A percentile compares a stretch with the other conserved stretches of the same genome.
These are phyloP conservation scores for Xanthia icteritia DNA, from an alignment of 2,888 invertebrate species.

Conservation along the genomic window DNA sequence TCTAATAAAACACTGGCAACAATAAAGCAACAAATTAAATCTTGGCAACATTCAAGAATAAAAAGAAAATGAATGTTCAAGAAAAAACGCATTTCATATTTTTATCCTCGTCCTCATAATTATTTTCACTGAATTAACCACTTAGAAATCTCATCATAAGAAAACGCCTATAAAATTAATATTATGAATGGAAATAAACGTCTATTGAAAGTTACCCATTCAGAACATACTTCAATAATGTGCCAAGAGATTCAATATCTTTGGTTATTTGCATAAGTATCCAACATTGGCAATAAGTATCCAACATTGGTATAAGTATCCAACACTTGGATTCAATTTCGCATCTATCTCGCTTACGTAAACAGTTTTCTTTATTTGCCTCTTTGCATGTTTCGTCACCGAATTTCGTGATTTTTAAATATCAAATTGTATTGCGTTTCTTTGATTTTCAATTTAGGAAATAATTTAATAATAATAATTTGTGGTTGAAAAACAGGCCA, in stretches of 20 bases:
- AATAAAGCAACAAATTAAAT: slow-evolving; percentile 19
- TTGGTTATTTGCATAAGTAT: slow-evolving; percentile 50
- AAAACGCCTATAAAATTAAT: slow-evolving; percentile 39
- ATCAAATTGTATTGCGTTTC: slow-evolving; percentile 1
- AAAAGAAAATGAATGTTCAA: neutral
- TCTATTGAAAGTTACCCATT: slow-evolving; percentile 46
- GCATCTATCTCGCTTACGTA: slow-evolving; percentile 3
- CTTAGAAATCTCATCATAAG: slow-evolving; percentile 30
- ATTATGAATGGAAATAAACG: slow-evolving; percentile 47
- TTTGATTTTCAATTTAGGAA: neutral
- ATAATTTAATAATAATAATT: no score
- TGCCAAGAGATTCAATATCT: slow-evolving; percentile 56
- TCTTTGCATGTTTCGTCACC: neutral
- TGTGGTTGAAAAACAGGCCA: neutral
- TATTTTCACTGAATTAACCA: slow-evolving; percentile 25
- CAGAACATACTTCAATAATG: slow-evolving; percentile 41
- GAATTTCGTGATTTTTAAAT: slow-evolving; percentile 11
- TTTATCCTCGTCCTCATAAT: slow-evolving; percentile 10
- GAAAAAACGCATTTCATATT: slow-evolving; percentile 9
- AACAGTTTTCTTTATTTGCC: slow-evolving; percentile 40
- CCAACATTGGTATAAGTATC: slow-evolving; percentile 40
- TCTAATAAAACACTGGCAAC: slow-evolving; percentile 19
- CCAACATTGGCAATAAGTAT: slow-evolving; percentile 19
- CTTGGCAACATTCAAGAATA: slow-evolving; percentile 2
- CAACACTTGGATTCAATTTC: slow-evolving; percentile 35